A percentile compares a stretch with the other conserved stretches of the same genome.
phyloP scores from a whole-genome alignment of 2,113 vertebrate species.

The Sphyrna mokarran region DNA sequence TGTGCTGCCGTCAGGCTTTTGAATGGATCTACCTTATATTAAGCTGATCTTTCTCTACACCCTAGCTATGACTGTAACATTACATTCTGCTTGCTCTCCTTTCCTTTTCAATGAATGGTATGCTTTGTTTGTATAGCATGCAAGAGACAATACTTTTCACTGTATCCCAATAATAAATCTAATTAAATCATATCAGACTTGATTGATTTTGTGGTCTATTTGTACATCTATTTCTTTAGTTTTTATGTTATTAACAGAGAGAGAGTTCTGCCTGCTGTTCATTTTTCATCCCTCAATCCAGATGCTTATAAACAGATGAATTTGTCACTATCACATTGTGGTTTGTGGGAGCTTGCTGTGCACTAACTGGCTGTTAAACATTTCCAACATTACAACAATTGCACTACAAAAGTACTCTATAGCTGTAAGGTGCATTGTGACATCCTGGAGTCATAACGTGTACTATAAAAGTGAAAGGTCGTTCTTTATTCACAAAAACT shows the following conservation, averaged over 20 bases:
- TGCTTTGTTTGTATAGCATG: no score
- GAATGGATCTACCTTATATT: no score
- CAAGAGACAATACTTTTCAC: no score
- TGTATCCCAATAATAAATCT: no score
- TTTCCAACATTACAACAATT: neutral
- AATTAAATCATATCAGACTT: no score
- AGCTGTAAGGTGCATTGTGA: neutral
- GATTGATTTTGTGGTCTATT: neutral
- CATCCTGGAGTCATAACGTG: neutral
- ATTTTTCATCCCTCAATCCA: neutral
- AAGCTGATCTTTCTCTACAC: no score
- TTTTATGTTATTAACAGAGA: no score
- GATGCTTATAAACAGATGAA: neutral
- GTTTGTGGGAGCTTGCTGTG: neutral
- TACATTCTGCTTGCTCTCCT: no score
- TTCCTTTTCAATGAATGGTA: no score
- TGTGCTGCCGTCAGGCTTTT: no score
- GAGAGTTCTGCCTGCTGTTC: neutral
- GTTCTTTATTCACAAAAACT: neutral
- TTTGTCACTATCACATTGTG: neutral
- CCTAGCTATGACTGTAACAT: no score
- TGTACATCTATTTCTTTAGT: neutral
- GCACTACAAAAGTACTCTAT: neutral
- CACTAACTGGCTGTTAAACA: neutral
- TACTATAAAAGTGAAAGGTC: neutral